phyloP scores from a whole-genome alignment of 2,113 vertebrate species.

The Vidua macroura region DNA sequence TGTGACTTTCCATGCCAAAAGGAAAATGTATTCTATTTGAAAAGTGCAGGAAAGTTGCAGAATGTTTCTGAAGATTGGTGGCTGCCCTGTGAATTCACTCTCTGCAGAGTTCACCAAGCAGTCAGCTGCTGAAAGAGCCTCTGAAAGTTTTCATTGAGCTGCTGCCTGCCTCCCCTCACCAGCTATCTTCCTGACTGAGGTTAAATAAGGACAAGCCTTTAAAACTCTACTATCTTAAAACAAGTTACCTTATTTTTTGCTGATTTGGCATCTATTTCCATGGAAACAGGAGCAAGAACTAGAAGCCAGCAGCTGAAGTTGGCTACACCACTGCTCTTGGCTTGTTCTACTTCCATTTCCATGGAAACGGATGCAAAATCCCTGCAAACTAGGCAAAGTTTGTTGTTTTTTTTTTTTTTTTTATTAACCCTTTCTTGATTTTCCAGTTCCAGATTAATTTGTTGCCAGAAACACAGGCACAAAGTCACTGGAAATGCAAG shows the following conservation, averaged over 20 bases:
- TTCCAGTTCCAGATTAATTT: neutral
- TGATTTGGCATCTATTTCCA: slow-evolving; percentile 69
- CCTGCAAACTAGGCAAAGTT: slow-evolving; percentile 54
- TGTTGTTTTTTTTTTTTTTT: neutral
- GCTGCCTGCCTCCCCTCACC: neutral
- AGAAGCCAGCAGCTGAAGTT: slow-evolving; percentile 62
- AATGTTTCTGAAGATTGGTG: neutral
- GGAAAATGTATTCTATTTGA: neutral
- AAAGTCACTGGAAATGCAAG: neutral
- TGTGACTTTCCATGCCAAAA: neutral
- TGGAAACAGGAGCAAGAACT: slow-evolving; percentile 65
- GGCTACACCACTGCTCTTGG: slow-evolving; percentile 53
- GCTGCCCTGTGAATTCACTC: neutral
- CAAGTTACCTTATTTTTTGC: slow-evolving; percentile 64
- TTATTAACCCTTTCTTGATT: slow-evolving; percentile 54
- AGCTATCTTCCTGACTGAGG: slow-evolving; percentile 25
- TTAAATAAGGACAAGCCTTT: slow-evolving; percentile 57
- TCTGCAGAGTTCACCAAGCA: neutral
- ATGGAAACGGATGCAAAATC: slow-evolving; percentile 74
- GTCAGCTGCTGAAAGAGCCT: neutral
- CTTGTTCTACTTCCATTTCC: slow-evolving; percentile 72
- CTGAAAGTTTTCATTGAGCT: neutral
- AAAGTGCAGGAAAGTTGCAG: neutral
- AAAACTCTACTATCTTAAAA: slow-evolving; percentile 53
- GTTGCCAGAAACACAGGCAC: neutral